Conservation (phyloP, 2,888 invertebrate genomes). For the Folsomia manolachei region DNA sequence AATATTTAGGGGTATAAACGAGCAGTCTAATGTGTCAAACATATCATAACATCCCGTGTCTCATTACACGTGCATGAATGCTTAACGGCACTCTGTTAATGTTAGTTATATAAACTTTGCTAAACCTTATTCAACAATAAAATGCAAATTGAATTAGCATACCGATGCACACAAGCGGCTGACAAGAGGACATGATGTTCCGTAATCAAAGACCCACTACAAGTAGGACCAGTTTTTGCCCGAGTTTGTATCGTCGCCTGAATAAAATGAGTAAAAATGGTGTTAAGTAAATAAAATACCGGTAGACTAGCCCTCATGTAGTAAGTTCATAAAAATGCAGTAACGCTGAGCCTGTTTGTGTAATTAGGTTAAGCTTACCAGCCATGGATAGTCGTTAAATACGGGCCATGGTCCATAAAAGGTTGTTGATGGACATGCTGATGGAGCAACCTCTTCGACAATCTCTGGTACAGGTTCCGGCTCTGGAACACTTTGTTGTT, state of each 20-base stretch:
- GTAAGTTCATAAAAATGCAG: neutral
- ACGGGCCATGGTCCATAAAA: slow-evolving; percentile 40
- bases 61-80: too few relatives aligned
- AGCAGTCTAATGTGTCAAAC: too few relatives aligned
- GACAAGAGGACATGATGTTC: slow-evolving; percentile 36
- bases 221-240: slow-evolving; percentile 39
- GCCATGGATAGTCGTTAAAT: slow-evolving; percentile 39
- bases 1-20: too few relatives aligned
- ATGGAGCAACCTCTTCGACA: slow-evolving; percentile 11
- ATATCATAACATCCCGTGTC: too few relatives aligned
- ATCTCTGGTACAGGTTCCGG: slow-evolving; percentile 16
- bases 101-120: too few relatives aligned
- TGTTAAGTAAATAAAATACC: neutral
- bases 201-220: slow-evolving; percentile 36
- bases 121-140: too few relatives aligned
- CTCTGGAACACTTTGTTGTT: neutral
- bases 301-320: neutral
- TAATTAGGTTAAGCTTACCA: slow-evolving; percentile 28
- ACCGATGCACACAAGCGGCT: too few relatives aligned
- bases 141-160: neutral
- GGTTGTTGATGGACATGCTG: slow-evolving; percentile 30
- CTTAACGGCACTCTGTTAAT: too few relatives aligned
- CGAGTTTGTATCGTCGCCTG: slow-evolving; percentile 38
- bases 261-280: neutral
- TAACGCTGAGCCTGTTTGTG: neutral